These are phyloP conservation scores for Archips xylosteana DNA, from an alignment of 2,888 invertebrate genomes.

Conservation along the genomic window DNA sequence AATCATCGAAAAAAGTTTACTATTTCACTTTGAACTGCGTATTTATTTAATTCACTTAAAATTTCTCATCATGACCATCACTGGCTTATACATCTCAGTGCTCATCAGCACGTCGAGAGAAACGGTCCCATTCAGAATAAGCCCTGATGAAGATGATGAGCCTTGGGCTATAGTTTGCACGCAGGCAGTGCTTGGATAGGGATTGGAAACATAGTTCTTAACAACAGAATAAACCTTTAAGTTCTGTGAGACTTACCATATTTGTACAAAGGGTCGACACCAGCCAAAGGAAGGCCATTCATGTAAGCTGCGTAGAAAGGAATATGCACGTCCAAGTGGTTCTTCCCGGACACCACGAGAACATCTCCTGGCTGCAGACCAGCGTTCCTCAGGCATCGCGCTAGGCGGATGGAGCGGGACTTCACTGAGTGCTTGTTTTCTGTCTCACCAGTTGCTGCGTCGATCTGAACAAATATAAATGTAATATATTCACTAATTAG, in stretches of 20 bases:
- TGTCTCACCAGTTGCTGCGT: slow-evolving; percentile 67
- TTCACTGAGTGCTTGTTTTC: slow-evolving; percentile 67
- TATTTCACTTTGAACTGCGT: too few relatives aligned
- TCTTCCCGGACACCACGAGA: slow-evolving; percentile 65
- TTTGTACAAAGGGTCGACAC: slow-evolving; percentile 69
- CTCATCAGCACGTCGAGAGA: too few relatives aligned
- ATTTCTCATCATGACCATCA: too few relatives aligned
- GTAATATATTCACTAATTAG: background rate
- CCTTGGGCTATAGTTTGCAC: too few relatives aligned
- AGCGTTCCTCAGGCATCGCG: slow-evolving; percentile 57
- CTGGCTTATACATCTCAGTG: too few relatives aligned
- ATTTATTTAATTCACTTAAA: too few relatives aligned
- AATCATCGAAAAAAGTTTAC: too few relatives aligned
- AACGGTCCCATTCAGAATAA: too few relatives aligned
- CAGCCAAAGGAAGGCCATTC: slow-evolving; percentile 65
- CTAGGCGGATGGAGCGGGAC: slow-evolving; percentile 60
- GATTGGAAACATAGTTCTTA: too few relatives aligned
- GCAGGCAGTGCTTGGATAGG: too few relatives aligned
- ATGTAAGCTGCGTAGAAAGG: slow-evolving; percentile 69
- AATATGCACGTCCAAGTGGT: slow-evolving; percentile 70
- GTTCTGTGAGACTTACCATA: slow-evolving; percentile 58
- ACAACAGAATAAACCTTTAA: background rate
- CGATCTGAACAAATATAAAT: slow-evolving; percentile 58
- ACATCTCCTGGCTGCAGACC: slow-evolving; percentile 68
- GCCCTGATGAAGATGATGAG: too few relatives aligned